A percentile compares a stretch with the other conserved stretches of the same genome.
phyloP scores from a whole-genome alignment of 2,888 invertebrate species.

The Polydrusus tereticollis region DNA sequence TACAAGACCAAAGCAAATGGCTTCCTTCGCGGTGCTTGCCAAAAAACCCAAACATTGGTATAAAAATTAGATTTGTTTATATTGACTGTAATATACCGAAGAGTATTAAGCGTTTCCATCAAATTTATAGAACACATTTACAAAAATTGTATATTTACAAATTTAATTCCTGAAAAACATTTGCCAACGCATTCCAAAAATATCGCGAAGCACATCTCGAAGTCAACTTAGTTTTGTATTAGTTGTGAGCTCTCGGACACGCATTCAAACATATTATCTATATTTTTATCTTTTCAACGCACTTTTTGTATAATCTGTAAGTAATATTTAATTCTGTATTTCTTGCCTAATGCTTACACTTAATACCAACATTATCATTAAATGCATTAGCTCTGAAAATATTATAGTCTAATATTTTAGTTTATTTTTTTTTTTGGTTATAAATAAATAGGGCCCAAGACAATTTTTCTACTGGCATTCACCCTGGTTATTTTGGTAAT shows the following conservation, averaged over 20 bases:
- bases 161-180: slow-evolving; percentile 51
- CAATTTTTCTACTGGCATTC: no score
- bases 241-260: slow-evolving; percentile 35
- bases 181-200: slow-evolving; percentile 54
- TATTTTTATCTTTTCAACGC: background rate
- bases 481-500: no score
- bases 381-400: no score
- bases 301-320: background rate
- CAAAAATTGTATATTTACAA: slow-evolving; percentile 42
- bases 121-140: background rate
- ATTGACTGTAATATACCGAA: background rate
- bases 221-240: slow-evolving; percentile 49
- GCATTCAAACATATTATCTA: slow-evolving; percentile 8
- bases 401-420: no score
- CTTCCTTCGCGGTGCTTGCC: no score
- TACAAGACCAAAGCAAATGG: no score
- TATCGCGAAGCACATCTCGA: slow-evolving; percentile 51
- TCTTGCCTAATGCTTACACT: background rate
- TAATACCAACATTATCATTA: no score
- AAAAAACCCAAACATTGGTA: no score
- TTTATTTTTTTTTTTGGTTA: no score
- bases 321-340: background rate
- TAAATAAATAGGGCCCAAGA: no score
- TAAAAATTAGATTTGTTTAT: no score
- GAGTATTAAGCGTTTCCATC: background rate